Base-by-base conservation (phyloP, 1,140 invertebrate genomes). In the Araneus ventricosus region DNA sequence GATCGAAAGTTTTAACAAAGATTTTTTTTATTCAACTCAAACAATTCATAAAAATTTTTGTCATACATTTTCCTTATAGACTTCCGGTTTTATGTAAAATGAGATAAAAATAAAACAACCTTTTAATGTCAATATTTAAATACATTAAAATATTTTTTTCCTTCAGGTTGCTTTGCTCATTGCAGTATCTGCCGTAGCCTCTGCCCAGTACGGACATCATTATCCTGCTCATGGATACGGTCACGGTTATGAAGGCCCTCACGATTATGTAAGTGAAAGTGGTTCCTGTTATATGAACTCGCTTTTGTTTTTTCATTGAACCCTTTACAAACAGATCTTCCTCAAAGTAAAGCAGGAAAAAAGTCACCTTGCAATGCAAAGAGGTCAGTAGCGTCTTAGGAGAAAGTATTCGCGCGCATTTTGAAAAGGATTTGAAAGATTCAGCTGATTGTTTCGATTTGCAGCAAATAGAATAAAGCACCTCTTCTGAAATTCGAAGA, bases 201-300 rank as follows among this genome's bases (percentile, higher is more conserved):
- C 85, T 30, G 91, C 91, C 57, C 91, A 92, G 24, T 92, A 92
- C 52, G 88, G 88, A 41, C 91, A 92, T 27, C 90, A 92, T 20
- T 92, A 92, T 30, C 82, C 82, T 10, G 59, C 91, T 8, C 91
- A 92, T 87, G 91, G 91, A 34, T 87, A 87, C 14, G 84, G 63
- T 22, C 67, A 92, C 8, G 90, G 80, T 37, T 80, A 92, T 39
- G 82, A 34, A 5, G 91, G 67, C 30, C 59, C n/a, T 61, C 79
- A 92, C 41, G 91, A 92, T 79, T 92, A 92, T 39, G 91, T 92
- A 75, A 92, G 91, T 57, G 41, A 45, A 30, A 91, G 17, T 30
- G 27, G 0, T 67, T 63, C 14, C n/a, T 57, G 17, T 52, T 52
- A 52, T 52, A 52, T 17, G 17, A 52, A 52, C 10, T 17, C 14